Evolutionary conservation across 2,888 invertebrate species (phyloP), one percentile per base, ranked within the genome.

Genomic region (Tiliacea aurago): DNA sequence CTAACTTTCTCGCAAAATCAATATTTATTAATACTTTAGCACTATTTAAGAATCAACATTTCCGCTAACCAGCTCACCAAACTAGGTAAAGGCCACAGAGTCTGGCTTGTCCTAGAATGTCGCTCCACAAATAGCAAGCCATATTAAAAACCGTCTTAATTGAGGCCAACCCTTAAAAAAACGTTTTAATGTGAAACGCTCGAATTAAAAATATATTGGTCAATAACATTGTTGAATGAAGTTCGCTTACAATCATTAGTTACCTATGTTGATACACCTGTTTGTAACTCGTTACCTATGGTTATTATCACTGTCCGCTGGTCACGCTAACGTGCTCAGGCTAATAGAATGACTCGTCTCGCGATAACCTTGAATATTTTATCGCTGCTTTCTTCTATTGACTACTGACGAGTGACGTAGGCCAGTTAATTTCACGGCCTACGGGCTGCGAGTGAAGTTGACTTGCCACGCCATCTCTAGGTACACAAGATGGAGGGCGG

Each of bases 341-440:
- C 90, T 91, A 92, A 91, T 90, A 86, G 88, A 90, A 88, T 89
- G 83, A 80, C 89, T 87, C 85, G 89, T 92, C 91, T 92, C 86
- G 86, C 88, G 84, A 84, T 88, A 91, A 81, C 88, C 88, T 84
- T 92, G 91, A 95, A 94, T 94, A 91, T 90, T 93, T 93, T 84
- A 94, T 90, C 85, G 76, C 85, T 78, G 78, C 90, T 89, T 88
- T 89, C 90, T 84, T 87, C 85, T 80, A 86, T 84, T 86, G 85
- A 88, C 84, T 78, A 65, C 76, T 94, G 92, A 93, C 93, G 92
- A 63, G 28, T 80, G 79, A 80, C 72, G 90, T 62, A 53, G 92
- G n/a, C 28, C 47, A 92, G 80, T 87, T 84, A 84, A 80, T 86
- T 87, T 84, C 68, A 84, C 59, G 75, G 69, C 70, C 69, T 45